Evolutionary conservation across 2,113 vertebrate genomes (phyloP).

Genomic region (Procavia capensis): DNA sequence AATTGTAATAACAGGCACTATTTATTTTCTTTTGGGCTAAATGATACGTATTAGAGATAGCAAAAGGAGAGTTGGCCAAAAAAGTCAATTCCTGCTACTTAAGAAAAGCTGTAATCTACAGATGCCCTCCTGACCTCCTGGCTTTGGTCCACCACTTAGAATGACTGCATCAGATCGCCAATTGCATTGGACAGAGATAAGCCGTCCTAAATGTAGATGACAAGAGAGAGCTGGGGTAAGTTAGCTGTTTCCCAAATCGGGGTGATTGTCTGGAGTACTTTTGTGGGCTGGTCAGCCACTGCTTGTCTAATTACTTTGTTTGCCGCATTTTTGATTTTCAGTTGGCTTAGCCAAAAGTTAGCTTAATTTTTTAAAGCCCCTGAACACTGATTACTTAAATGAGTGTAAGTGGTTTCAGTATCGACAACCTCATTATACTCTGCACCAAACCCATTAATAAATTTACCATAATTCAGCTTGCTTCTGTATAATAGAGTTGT

Average conservation of each 20-base stretch:
- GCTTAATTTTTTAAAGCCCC: conserved; percentile 70
- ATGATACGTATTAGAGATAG: conserved; percentile 3
- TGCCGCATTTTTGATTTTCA: conserved; percentile 74
- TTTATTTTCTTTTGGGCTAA: background rate
- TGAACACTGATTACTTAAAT: conserved; percentile 83
- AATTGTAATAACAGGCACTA: background rate
- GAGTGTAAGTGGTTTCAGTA: conserved; percentile 83
- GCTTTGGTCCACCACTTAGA: background rate
- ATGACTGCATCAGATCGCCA: conserved; percentile 3
- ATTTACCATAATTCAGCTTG: conserved; percentile 83
- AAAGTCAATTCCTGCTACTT: background rate
- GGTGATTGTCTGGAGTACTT: conserved; percentile 1
- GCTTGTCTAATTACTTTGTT: conserved; percentile 46
- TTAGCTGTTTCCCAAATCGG: background rate
- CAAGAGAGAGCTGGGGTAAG: background rate
- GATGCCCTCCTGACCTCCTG: background rate
- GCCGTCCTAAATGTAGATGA: background rate
- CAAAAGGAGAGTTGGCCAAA: background rate
- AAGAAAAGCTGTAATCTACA: background rate
- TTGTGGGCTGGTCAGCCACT: background rate
- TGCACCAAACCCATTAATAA: conserved; percentile 85
- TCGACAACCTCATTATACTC: conserved; percentile 83
- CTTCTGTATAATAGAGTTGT: conserved; percentile 83
- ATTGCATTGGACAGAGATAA: background rate
- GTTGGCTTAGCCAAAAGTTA: conserved; percentile 74